These are phyloP conservation scores for Typhlichthys eigenmanni DNA, from an alignment of 2,797 vertebrate genomes.

Conservation along the genomic window DNA sequence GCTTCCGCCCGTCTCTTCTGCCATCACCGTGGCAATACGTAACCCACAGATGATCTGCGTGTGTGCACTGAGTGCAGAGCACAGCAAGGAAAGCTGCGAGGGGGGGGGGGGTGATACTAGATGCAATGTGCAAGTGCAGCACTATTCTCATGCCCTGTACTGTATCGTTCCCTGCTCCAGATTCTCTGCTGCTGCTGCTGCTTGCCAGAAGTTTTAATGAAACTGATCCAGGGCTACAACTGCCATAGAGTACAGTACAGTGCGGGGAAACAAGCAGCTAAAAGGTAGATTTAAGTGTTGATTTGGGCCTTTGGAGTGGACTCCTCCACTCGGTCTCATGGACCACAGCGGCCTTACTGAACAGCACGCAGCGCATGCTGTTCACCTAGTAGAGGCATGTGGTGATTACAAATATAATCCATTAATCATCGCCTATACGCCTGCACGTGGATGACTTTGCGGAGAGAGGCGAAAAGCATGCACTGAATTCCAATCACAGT, in stretches of 20 bases:
- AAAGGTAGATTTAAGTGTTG: background rate
- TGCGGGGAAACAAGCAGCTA: background rate
- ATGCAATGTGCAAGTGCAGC: constrained; percentile 51
- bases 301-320: constrained; percentile 24
- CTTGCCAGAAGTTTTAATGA: constrained; percentile 24
- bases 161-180: constrained; percentile 32
- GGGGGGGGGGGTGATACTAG: constrained; percentile 30
- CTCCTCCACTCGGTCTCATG: constrained; percentile 21
- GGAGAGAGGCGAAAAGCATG: constrained; percentile 36
- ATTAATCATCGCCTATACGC: constrained; percentile 52
- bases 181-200: constrained; percentile 25
- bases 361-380: constrained; percentile 16
- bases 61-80: constrained; percentile 31
- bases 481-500: constrained; percentile 51
- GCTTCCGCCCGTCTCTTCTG: constrained; percentile 7
- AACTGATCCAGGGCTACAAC: constrained; percentile 23
- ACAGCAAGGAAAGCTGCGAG: constrained; percentile 18
- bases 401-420: constrained; percentile 58
- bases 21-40: constrained; percentile 19
- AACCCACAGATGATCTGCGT: constrained; percentile 46
- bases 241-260: background rate
- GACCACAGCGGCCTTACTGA: constrained; percentile 4
- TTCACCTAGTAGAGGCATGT: constrained; percentile 37
- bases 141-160: constrained; percentile 28
- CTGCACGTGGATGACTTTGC: constrained; percentile 45